These are phyloP conservation scores for Temnothorax curvispinosus DNA, from an alignment of 1,140 invertebrate genomes.

Conservation along the genomic window DNA sequence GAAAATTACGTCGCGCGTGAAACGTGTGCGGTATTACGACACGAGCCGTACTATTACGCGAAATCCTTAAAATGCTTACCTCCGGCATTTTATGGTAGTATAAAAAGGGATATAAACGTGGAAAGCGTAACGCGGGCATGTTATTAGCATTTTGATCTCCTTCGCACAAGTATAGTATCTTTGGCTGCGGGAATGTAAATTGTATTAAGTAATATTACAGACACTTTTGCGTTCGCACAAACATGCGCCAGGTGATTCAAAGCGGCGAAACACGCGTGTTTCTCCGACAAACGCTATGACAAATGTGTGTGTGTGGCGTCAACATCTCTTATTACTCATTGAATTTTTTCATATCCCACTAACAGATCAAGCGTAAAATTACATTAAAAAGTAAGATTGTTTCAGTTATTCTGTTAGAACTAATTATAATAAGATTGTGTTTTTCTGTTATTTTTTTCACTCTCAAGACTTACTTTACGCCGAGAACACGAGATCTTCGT, in stretches of 20 bases:
- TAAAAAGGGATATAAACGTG: conserved; percentile 47
- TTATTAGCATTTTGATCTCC: conserved; percentile 42
- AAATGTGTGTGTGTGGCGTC: background rate
- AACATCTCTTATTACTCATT: background rate
- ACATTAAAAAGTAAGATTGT: background rate
- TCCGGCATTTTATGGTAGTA: background rate
- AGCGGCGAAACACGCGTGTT: background rate
- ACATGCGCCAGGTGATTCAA: background rate
- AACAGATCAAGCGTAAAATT: background rate
- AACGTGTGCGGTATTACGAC: conserved; percentile 28
- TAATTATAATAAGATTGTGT: background rate
- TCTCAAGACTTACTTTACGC: background rate
- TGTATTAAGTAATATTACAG: conserved; percentile 32
- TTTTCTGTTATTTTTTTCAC: background rate
- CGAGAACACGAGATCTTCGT: background rate
- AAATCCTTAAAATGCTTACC: conserved; percentile 26
- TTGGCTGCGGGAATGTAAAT: conserved; percentile 48
- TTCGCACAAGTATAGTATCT: conserved; percentile 60
- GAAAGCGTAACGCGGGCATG: conserved; percentile 41
- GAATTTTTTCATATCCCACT: background rate
- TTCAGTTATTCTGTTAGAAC: background rate
- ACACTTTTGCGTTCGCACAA: background rate
- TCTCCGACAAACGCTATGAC: background rate
- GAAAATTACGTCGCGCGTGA: conserved; percentile 64
- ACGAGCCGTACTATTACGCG: conserved; percentile 15